phyloP scores from a whole-genome alignment of 2,797 vertebrate genomes.

The Echeneis naucrates region DNA sequence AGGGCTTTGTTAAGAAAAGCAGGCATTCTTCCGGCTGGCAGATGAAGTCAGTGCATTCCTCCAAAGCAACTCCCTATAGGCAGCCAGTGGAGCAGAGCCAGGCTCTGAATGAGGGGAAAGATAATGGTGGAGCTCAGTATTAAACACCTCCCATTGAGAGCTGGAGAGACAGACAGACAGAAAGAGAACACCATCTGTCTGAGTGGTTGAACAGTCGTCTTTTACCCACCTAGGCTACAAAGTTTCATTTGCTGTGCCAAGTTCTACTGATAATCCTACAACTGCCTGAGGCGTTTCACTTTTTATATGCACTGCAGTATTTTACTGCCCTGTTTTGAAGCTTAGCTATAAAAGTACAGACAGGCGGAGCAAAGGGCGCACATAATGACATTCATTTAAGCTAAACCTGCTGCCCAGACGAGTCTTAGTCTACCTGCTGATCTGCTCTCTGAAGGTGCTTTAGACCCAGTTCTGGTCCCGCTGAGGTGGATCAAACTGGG shows the following conservation, averaged over 20 bases:
- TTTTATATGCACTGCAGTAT: slow-evolving; percentile 67
- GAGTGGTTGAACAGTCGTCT: slow-evolving; percentile 62
- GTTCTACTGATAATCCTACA: slow-evolving; percentile 57
- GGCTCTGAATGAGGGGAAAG: slow-evolving; percentile 66
- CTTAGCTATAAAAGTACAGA: slow-evolving; percentile 62
- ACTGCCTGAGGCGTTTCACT: slow-evolving; percentile 58
- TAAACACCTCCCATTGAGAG: slow-evolving; percentile 72
- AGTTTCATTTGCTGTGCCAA: slow-evolving; percentile 64
- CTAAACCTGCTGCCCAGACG: slow-evolving; percentile 43
- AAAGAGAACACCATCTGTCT: slow-evolving; percentile 79
- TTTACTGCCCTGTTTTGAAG: slow-evolving; percentile 78
- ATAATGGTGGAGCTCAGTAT: slow-evolving; percentile 66
- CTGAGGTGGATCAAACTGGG: slow-evolving; percentile 53
- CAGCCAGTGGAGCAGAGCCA: slow-evolving; percentile 74
- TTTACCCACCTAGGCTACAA: slow-evolving; percentile 65
- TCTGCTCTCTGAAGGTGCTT: slow-evolving; percentile 51
- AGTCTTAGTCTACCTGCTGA: slow-evolving; percentile 55
- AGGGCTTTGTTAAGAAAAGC: slow-evolving; percentile 69
- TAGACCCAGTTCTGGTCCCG: slow-evolving; percentile 64
- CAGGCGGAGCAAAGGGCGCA: slow-evolving; percentile 11
- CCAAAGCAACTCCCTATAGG: slow-evolving; percentile 71
- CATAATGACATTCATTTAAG: slow-evolving; percentile 55
- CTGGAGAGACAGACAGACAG: slow-evolving; percentile 45
- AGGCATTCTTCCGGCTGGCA: slow-evolving; percentile 73
- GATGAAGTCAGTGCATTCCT: slow-evolving; percentile 84